A percentile compares a stretch with the other conserved stretches of the same genome.
Evolutionary conservation across 2,797 vertebrate species (phyloP).

Genomic region (Rhinophrynus dorsalis): DNA sequence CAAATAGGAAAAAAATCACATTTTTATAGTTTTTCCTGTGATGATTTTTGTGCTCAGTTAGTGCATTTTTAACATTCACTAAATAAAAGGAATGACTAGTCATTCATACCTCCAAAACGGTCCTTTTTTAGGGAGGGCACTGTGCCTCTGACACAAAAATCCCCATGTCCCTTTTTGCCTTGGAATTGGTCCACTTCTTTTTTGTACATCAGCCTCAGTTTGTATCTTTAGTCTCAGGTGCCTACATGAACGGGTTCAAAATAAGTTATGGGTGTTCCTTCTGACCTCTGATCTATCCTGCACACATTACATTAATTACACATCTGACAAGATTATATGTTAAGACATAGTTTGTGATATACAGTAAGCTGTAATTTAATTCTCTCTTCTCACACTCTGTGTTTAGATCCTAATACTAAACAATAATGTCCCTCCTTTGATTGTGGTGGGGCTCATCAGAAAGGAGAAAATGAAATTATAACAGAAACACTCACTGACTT

Average conservation of each 20-base stretch:
- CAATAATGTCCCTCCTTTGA: neutral
- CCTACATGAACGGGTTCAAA: neutral
- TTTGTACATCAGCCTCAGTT: no score
- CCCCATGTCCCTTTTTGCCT: no score
- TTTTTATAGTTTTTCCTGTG: no score
- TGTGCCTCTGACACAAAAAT: no score
- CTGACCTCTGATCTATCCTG: slow-evolving; percentile 6
- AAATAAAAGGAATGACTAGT: no score
- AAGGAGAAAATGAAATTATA: slow-evolving; percentile 69
- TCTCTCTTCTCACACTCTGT: neutral
- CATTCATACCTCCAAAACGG: no score
- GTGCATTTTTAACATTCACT: no score
- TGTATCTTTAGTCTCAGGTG: slow-evolving; percentile 31
- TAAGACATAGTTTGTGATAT: slow-evolving; percentile 31
- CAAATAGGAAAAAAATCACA: no score
- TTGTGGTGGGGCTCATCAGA: slow-evolving; percentile 8
- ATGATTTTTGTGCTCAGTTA: no score
- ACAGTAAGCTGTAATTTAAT: slow-evolving; percentile 41
- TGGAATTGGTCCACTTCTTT: no score
- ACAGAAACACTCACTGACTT: slow-evolving; percentile 72
- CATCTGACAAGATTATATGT: slow-evolving; percentile 37
- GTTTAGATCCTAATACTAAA: slow-evolving; percentile 14
- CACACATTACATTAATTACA: slow-evolving; percentile 36
- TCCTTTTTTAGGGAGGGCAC: no score
- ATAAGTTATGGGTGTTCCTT: slow-evolving; percentile 18